phyloP scores from a whole-genome alignment of 2,113 vertebrate species.

The Pipa parva region DNA sequence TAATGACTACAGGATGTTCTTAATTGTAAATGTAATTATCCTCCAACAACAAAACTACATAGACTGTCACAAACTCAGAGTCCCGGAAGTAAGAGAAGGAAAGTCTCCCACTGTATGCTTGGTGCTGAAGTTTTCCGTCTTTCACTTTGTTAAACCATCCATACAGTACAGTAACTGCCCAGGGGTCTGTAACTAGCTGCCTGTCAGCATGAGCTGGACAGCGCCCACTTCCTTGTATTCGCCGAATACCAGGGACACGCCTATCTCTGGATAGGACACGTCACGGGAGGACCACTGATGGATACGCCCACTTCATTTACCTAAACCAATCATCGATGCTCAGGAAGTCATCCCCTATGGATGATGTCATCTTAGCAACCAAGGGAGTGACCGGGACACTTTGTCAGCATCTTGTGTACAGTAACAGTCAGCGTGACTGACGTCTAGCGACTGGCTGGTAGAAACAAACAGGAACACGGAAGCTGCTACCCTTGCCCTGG shows the following conservation, averaged over 20 bases:
- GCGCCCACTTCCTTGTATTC: background rate
- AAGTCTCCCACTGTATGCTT: too few species aligned
- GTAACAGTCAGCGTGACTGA: background rate
- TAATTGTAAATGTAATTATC: too few species aligned
- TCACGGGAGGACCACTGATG: background rate
- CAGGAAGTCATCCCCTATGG: background rate
- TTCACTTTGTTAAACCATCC: background rate
- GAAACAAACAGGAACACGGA: too few species aligned
- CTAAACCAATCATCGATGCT: slow-evolving; percentile 33
- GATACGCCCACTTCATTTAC: background rate
- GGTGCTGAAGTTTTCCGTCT: background rate
- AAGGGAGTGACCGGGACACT: background rate
- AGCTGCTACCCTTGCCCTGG: too few species aligned
- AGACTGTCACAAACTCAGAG: too few species aligned
- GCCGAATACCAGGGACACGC: background rate
- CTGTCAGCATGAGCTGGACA: background rate
- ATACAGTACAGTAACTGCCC: background rate
- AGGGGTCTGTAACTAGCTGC: background rate
- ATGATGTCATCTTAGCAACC: slow-evolving; percentile 34
- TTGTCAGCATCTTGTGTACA: background rate
- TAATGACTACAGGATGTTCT: too few species aligned
- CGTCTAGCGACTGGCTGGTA: slow-evolving; percentile 3
- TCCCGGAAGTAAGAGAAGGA: too few species aligned
- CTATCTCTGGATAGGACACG: slow-evolving; percentile 1
- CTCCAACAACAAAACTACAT: too few species aligned